Evolutionary conservation across 2,113 vertebrate genomes (phyloP).

Genomic region (Atherinomorus stipes): DNA sequence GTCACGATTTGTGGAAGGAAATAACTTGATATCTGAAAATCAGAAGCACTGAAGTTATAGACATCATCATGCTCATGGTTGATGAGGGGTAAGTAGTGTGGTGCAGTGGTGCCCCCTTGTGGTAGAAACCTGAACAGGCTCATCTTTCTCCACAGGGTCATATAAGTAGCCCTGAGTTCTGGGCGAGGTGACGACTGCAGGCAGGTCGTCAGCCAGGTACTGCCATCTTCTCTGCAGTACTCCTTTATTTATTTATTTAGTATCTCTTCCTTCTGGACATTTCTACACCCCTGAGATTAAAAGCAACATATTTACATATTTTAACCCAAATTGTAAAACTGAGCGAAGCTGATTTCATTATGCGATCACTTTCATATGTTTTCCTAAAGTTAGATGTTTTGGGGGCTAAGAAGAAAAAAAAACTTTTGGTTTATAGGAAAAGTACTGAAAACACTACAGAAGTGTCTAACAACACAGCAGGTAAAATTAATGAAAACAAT

Average conservation of each 20-base stretch:
- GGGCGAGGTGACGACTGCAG: constrained; percentile 81
- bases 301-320: background rate
- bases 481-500: constrained; percentile 7
- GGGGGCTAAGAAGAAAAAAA: too few relatives aligned
- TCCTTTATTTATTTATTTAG: constrained; percentile 82
- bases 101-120: constrained; percentile 6
- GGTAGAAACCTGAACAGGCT: constrained; percentile 26
- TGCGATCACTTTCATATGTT: too few relatives aligned
- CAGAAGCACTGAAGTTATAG: constrained; percentile 29
- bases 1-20: constrained; percentile 91
- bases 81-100: background rate
- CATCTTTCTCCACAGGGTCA: constrained; percentile 91
- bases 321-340: too few relatives aligned
- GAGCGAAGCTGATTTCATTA: too few relatives aligned
- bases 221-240: constrained; percentile 88
- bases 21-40: constrained; percentile 85
- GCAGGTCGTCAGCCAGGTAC: constrained; percentile 91
- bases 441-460: too few relatives aligned
- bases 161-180: constrained; percentile 89
- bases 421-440: too few relatives aligned
- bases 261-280: constrained; percentile 83
- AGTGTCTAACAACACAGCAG: too few relatives aligned
- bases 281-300: constrained; percentile 83
- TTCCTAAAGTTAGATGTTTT: too few relatives aligned
- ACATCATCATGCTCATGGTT: background rate